A percentile compares a stretch with the other conserved stretches of the same genome.
Evolutionary conservation across 2,888 invertebrate species (phyloP).

Genomic region (Fragum whitleyi): DNA sequence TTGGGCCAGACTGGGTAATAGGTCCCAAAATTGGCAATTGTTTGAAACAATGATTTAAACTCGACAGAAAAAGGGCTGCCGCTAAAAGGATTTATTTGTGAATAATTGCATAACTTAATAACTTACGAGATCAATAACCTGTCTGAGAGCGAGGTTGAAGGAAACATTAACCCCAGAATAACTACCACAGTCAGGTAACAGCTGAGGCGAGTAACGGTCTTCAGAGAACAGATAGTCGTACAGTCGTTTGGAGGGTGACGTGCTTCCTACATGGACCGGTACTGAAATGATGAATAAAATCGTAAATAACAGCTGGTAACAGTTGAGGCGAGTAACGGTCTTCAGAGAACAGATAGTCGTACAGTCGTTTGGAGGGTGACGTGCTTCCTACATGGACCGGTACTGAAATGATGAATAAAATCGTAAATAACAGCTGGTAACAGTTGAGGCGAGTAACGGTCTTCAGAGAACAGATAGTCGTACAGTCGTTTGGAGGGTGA

Average conservation of each 20-base stretch:
- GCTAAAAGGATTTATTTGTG: too few relatives aligned
- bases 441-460: constrained; percentile 28
- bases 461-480: too few relatives aligned
- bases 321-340: constrained; percentile 26
- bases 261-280: neutral
- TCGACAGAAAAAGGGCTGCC: too few relatives aligned
- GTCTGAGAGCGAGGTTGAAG: constrained; percentile 35
- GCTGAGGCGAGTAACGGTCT: constrained; percentile 21
- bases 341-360: constrained; percentile 9
- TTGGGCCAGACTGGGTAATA: too few relatives aligned
- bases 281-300: neutral
- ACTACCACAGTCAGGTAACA: constrained; percentile 28
- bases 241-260: neutral
- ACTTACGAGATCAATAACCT: constrained; percentile 45
- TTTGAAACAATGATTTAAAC: too few relatives aligned
- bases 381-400: neutral
- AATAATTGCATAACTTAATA: too few relatives aligned
- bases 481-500: constrained; percentile 11
- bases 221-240: constrained; percentile 14
- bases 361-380: neutral
- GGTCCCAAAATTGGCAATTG: too few relatives aligned
- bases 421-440: constrained; percentile 1
- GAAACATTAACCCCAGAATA: constrained; percentile 28
- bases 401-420: neutral
- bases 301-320: constrained; percentile 10